A percentile compares a stretch with the other conserved stretches of the same genome.
Evolutionary conservation across 2,113 vertebrate genomes (phyloP).

Genomic region (Arothron firmamentum): DNA sequence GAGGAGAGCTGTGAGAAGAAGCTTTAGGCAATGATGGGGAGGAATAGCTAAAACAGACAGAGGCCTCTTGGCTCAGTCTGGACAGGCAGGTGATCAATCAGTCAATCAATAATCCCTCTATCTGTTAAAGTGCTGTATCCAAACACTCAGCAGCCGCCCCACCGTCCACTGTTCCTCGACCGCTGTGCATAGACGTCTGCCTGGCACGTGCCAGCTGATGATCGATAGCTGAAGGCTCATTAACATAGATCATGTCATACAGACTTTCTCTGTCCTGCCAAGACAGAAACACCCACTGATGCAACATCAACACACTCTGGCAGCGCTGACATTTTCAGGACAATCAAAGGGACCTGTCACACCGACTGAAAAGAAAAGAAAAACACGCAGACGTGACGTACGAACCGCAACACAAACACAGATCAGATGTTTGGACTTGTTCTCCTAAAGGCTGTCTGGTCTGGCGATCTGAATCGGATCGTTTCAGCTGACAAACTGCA

Average conservation of each 20-base stretch:
- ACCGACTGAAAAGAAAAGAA: conserved; percentile 14
- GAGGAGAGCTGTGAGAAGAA: conserved; percentile 56
- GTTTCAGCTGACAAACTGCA: too few species aligned
- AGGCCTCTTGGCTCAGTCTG: conserved; percentile 50
- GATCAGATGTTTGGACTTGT: neutral
- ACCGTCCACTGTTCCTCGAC: neutral
- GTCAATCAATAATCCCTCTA: conserved; percentile 60
- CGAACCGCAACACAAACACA: conserved; percentile 8
- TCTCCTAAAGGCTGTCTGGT: too few species aligned
- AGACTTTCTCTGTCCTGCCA: conserved; percentile 41
- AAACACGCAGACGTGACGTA: conserved; percentile 15
- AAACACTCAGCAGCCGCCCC: conserved; percentile 23
- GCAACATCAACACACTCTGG: conserved; percentile 34
- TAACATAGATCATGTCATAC: conserved; percentile 50
- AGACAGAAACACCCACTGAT: conserved; percentile 46
- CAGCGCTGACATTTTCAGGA: conserved; percentile 43
- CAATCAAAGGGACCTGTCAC: conserved; percentile 6
- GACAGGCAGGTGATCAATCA: conserved; percentile 55
- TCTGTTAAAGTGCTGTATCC: conserved; percentile 57
- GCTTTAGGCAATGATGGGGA: conserved; percentile 50
- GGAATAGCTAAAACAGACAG: conserved; percentile 44
- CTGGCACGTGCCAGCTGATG: conserved; percentile 9
- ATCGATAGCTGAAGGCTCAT: conserved; percentile 58
- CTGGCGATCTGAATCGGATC: too few species aligned
- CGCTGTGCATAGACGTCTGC: conserved; percentile 23